Base-by-base conservation (phyloP, 2,888 invertebrate genomes). In the Agonopterix alstromeriana region DNA sequence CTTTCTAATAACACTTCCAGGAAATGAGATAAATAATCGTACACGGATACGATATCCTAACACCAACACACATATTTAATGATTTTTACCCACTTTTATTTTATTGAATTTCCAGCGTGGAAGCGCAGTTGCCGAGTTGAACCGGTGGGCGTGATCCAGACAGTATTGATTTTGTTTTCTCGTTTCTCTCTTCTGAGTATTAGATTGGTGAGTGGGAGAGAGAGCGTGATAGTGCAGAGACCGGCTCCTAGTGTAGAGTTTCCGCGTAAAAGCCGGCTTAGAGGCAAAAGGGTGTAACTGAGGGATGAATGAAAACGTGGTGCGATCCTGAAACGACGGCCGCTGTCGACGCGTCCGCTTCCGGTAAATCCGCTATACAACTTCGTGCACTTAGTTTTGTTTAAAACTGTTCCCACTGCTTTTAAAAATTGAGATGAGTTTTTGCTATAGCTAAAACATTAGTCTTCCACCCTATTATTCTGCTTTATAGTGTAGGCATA, bases 261-360 rank as follows among this genome's bases (percentile, higher is more conserved):
- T 83, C 80, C 76, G 78, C 82, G 87, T 87, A 84, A 79, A 82
- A 73, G 71, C 56, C 48, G 53, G 58, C 49, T 56, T 58, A 63
- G 70, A 56, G 60, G 57, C 67, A 62, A 69, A 83, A 82, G 69
- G 80, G 63, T 78, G 73, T 83, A 87, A 73, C 72, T 73, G 65
- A 60, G 77, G 85, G 82, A 87, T 87, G 87, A 87, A 87, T 87
- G 88, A 83, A 90, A 79, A 77, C 85, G 76, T 87, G 89, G 68
- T 85, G 86, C 85, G 87, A 88, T 78, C 79, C 84, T 70, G 88
- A 85, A 79, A 81, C 90, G 73, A 83, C 83, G 78, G 82, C 80
- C 69, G 89, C 82, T 73, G 87, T 86, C 79, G 87, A 81, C 78
- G 84, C 81, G 68, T 76, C 83, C 72, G 87, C 79, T 77, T 90